A percentile compares a stretch with the other conserved stretches of the same genome.
Evolutionary conservation across 2,888 invertebrate species (phyloP).

Genomic region (Heliconius ethilla): DNA sequence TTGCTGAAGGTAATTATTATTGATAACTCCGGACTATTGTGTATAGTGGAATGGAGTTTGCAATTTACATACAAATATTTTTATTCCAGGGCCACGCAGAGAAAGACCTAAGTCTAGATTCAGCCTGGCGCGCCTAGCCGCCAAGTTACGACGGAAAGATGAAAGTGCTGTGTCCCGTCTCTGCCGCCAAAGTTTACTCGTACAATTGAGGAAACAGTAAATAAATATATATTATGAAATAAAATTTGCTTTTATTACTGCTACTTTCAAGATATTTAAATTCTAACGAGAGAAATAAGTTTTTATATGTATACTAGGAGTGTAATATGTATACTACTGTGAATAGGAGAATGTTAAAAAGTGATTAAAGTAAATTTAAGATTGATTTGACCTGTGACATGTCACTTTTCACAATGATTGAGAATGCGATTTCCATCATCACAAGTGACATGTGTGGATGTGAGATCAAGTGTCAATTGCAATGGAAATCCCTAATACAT

Average conservation of each 20-base stretch:
- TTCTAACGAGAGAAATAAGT: no score
- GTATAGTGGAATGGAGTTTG: no score
- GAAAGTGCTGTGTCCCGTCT: slow-evolving; percentile 86
- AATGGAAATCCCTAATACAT: no score
- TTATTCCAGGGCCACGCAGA: slow-evolving; percentile 49
- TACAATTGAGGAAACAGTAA: slow-evolving; percentile 75
- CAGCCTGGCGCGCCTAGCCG: slow-evolving; percentile 73
- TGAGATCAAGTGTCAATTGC: no score
- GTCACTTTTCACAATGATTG: no score
- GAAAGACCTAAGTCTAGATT: slow-evolving; percentile 65
- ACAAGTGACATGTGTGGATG: no score
- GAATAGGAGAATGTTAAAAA: no score
- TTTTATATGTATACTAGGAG: no score
- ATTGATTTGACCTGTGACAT: no score
- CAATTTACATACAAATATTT: neutral
- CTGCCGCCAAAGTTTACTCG: slow-evolving; percentile 88
- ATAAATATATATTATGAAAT: slow-evolving; percentile 47
- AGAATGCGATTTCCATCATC: no score
- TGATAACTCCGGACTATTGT: neutral
- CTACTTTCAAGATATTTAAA: neutral
- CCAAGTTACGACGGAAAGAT: slow-evolving; percentile 67
- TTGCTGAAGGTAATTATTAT: slow-evolving; percentile 68
- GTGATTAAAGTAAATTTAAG: no score
- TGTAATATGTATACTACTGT: no score
- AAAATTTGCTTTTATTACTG: neutral